Conservation (phyloP, 2,113 vertebrate species). For the Ceyx margarethae region DNA sequence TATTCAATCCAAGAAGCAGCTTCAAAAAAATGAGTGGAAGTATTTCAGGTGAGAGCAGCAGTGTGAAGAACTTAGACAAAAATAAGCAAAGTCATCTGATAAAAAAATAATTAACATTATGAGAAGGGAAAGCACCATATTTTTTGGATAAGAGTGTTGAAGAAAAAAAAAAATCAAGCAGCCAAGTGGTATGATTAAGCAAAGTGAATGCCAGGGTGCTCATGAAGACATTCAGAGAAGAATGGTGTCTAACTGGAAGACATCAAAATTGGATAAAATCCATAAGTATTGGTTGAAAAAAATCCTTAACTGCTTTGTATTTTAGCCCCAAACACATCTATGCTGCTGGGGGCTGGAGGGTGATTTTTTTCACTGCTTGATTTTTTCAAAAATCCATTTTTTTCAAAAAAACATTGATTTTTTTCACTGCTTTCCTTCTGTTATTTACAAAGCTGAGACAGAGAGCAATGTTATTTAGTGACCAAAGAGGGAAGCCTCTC, state of each 20-base stretch:
- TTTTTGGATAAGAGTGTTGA: neutral
- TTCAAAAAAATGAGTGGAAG: neutral
- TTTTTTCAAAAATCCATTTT: no score
- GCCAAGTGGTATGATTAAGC: neutral
- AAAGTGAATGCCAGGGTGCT: neutral
- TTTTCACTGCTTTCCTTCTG: neutral
- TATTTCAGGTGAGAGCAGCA: neutral
- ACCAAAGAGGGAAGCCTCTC: neutral
- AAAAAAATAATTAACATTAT: neutral
- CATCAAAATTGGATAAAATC: neutral
- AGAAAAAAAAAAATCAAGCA: neutral
- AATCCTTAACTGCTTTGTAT: neutral
- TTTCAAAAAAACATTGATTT: no score
- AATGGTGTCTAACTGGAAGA: neutral
- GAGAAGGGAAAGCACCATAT: neutral
- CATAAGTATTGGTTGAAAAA: neutral
- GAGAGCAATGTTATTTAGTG: neutral
- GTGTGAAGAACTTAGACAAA: neutral
- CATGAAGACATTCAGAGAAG: neutral
- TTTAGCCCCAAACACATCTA: neutral
- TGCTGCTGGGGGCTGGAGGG: neutral
- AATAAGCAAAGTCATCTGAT: neutral
- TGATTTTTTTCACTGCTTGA: no score
- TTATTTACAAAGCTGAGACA: neutral
- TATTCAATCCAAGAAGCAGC: neutral